Base-by-base conservation (phyloP, 2,113 vertebrate genomes). In the rat (Rattus norvegicus) region DNA sequence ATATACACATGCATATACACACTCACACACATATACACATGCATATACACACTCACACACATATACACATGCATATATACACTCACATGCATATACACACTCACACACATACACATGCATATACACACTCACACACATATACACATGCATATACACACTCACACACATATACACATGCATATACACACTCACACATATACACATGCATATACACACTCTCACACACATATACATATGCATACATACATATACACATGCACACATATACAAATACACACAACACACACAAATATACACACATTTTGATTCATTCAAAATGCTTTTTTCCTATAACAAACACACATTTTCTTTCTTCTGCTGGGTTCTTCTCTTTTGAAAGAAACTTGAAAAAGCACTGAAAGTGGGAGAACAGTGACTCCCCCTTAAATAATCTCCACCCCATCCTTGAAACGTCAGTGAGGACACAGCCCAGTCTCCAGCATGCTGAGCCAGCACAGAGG, bases 261-360 rank as follows among this genome's bases (percentile, higher is more conserved):
- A 70, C 1, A 70, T 17, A 59, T 14, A 59, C 56, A 59, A 3
- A 59, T 2, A 59, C 69, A 70, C 70, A 72, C 36, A 7, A 67
- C 24, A 65, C 26, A 13, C 69, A 36, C n/a, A 96, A 4, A 73
- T 39, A 86, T 43, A 43, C 43, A 43, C 43, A 43, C 43, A 43
- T 8, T 70, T 14, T 19, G 0, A 54, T 85, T 87, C 85, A 80
- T 59, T 93, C 94, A 89, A 88, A 94, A 63, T 73, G 4, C 16
- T 94, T 61, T 8, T 4, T 36, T 75, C 63, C 8, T 3, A 69
- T 30, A 19, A 72, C 26, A 59, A 90, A 3, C 13, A 9, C 22
- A 70, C 84, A 43, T 70, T 96, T 94, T 19, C 33, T 73, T 94
- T 70, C 92, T 79, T 65, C 67, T 89, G 24, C 33, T 92, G 26